Evolutionary conservation across 2,113 vertebrate genomes (phyloP).

Genomic region (Cinclus cinclus): DNA sequence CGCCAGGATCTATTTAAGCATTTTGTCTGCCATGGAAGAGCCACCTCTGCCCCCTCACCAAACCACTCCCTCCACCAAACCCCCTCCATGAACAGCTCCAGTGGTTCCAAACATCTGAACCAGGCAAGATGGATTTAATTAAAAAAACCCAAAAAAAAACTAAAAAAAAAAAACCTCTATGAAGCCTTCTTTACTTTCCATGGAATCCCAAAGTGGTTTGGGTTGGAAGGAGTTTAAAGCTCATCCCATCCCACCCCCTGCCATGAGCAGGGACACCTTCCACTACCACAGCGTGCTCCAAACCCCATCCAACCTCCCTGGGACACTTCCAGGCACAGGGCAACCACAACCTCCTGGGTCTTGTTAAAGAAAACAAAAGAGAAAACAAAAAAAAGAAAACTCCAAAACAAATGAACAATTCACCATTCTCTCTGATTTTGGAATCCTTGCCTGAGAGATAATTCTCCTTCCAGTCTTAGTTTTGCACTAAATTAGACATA

Average conservation of each 20-base stretch:
- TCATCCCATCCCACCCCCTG: not conserved
- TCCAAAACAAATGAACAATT: not conserved
- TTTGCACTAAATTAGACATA: not conserved
- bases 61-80: too few species aligned
- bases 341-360: not conserved
- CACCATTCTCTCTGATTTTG: not conserved
- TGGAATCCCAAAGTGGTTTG: not conserved
- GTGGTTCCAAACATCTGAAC: not conserved
- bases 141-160: too few species aligned
- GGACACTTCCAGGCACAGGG: not conserved
- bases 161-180: rapidly evolving
- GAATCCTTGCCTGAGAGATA: not conserved
- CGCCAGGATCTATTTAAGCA: rapidly evolving
- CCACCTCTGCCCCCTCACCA: not conserved
- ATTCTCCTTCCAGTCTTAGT: not conserved
- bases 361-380: not conserved
- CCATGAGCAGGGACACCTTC: not conserved
- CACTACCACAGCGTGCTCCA: not conserved
- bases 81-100: not conserved
- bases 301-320: not conserved
- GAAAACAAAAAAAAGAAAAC: not conserved
- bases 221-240: not conserved
- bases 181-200: not conserved
- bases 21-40: not conserved
- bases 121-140: not conserved